Evolutionary conservation across 2,113 vertebrate genomes (phyloP).

Genomic region (Scomber scombrus): DNA sequence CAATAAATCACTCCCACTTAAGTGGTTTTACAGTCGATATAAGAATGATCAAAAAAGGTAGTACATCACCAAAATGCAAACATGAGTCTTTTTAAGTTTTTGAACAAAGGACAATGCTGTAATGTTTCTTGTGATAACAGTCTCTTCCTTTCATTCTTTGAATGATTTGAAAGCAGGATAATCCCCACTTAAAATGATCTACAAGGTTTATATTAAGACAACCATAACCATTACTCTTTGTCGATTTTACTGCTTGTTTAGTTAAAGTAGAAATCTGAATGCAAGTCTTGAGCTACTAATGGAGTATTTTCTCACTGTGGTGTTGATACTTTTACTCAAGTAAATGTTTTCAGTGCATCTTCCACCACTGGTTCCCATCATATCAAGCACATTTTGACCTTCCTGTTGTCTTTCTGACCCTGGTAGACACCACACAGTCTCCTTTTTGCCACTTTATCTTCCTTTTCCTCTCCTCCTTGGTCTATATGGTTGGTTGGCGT

Average conservation of each 20-base stretch:
- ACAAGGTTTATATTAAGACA: no score
- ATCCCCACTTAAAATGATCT: no score
- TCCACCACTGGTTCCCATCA: no score
- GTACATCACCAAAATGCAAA: conserved; percentile 23
- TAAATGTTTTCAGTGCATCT: not conserved
- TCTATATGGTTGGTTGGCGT: not conserved
- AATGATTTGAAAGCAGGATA: not conserved
- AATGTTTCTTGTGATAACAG: conserved; percentile 23
- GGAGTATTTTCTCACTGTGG: no score
- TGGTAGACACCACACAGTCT: not conserved
- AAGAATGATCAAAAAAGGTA: not conserved
- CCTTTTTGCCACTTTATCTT: no score
- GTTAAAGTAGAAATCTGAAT: no score
- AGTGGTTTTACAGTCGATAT: not conserved
- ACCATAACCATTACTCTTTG: no score
- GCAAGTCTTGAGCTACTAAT: no score
- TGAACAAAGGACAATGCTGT: conserved; percentile 40
- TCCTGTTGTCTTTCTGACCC: not conserved
- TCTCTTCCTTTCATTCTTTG: conserved; percentile 49
- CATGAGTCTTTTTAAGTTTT: not conserved
- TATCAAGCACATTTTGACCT: no score
- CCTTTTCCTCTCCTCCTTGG: not conserved
- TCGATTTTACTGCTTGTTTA: no score
- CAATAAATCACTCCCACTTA: not conserved
- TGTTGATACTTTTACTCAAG: no score